Conservation (phyloP, 2,113 vertebrate species). For the Nothobranchius kuhntae region DNA sequence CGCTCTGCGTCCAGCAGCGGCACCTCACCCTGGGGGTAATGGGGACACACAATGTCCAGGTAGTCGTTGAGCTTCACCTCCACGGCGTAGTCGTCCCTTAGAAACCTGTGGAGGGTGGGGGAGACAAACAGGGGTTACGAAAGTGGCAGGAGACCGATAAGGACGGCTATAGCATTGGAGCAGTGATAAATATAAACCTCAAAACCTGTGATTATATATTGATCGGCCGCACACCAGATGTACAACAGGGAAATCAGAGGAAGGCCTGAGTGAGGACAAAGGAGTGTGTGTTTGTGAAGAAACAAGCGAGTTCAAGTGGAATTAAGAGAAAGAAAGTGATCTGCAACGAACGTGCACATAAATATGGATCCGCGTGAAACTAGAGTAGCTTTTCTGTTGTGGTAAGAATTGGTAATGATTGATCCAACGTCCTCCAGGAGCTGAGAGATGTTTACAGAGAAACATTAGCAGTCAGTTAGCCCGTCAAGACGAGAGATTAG, state of each 20-base stretch:
- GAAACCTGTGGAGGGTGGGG: conserved; percentile 78
- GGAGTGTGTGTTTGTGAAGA: conserved; percentile 11
- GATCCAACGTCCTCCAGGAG: conserved; percentile 57
- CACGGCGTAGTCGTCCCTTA: conserved; percentile 79
- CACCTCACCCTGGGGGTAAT: conserved; percentile 85
- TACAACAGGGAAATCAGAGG: conserved; percentile 67
- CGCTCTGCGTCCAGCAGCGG: conserved; percentile 81
- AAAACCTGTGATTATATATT: conserved; percentile 70
- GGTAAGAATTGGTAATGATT: conserved; percentile 38
- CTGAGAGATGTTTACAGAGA: conserved; percentile 66
- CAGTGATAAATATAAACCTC: conserved; percentile 57
- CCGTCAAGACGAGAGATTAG: conserved; percentile 57
- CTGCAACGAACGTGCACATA: conserved; percentile 44
- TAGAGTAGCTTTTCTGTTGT: conserved; percentile 11
- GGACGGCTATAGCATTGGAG: conserved; percentile 25
- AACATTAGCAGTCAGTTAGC: conserved; percentile 71
- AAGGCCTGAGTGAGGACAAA: conserved; percentile 24
- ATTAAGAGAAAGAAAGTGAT: conserved; percentile 46
- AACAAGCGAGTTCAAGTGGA: conserved; percentile 38
- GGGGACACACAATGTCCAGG: conserved; percentile 93
- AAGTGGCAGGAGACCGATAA: conserved; percentile 46
- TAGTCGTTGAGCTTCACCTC: conserved; percentile 90
- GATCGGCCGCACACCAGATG: conserved; percentile 48
- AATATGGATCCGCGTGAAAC: conserved; percentile 64
- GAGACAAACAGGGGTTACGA: conserved; percentile 18